phyloP scores from a whole-genome alignment of 2,113 vertebrate species.

The Pollachius pollachius region DNA sequence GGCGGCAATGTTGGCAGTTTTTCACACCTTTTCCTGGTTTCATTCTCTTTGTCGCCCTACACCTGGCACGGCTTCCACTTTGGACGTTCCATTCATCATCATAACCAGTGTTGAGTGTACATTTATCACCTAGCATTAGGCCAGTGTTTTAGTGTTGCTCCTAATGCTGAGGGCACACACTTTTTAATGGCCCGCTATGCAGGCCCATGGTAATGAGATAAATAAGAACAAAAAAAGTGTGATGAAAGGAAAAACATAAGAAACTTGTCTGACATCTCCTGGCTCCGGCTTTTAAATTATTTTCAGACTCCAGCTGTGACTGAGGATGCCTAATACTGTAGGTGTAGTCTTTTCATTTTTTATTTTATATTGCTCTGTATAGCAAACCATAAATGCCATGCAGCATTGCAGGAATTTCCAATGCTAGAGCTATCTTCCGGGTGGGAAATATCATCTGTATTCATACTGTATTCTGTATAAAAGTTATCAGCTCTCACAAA shows the following conservation, averaged over 20 bases:
- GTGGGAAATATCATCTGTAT: slow-evolving; percentile 10
- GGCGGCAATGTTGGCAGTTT: slow-evolving; percentile 52
- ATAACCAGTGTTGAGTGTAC: slow-evolving; percentile 73
- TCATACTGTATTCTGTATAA: slow-evolving; percentile 35
- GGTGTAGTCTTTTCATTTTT: too few species aligned
- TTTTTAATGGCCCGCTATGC: slow-evolving; percentile 50
- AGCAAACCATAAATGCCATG: background rate
- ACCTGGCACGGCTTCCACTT: slow-evolving; percentile 57
- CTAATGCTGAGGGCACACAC: slow-evolving; percentile 39
- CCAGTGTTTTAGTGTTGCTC: slow-evolving; percentile 36
- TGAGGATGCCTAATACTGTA: too few species aligned
- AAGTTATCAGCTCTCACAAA: slow-evolving; percentile 10
- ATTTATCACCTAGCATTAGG: slow-evolving; percentile 65
- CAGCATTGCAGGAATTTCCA: slow-evolving; percentile 8
- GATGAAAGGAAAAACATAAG: slow-evolving; percentile 21
- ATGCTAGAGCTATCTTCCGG: slow-evolving; percentile 18
- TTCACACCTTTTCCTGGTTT: background rate
- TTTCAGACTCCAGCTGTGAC: too few species aligned
- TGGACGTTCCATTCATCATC: slow-evolving; percentile 76
- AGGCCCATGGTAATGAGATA: slow-evolving; percentile 51
- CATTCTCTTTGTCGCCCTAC: slow-evolving; percentile 10
- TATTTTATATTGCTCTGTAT: too few species aligned
- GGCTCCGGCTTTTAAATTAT: too few species aligned
- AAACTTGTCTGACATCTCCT: background rate
- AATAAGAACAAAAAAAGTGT: slow-evolving; percentile 47